Percentiles rank a stretch among this genome's conserved stretches.
Evolutionary conservation across 2,888 invertebrate genomes (phyloP).

Genomic region (Drosophila parthenogenetica): DNA sequence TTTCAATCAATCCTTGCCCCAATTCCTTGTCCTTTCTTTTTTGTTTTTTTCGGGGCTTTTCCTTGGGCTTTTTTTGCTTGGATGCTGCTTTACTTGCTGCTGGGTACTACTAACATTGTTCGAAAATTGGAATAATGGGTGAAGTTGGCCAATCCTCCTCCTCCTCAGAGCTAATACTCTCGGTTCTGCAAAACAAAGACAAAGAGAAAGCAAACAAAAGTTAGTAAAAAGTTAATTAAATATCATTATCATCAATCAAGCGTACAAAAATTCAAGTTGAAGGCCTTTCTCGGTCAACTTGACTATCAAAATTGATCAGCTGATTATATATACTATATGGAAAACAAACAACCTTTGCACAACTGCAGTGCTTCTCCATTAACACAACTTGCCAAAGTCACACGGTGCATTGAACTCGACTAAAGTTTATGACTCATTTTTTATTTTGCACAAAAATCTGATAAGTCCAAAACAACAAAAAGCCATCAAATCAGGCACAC

Average conservation of each 20-base stretch:
- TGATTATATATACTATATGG: constrained; percentile 30
- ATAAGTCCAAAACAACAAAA: constrained; percentile 42
- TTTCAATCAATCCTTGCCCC: constrained; percentile 27
- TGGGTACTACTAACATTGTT: constrained; percentile 84
- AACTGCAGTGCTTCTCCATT: constrained; percentile 42
- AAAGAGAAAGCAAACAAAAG: neutral
- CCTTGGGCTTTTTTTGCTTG: constrained; percentile 40
- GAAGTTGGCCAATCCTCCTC: constrained; percentile 88
- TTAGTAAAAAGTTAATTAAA: constrained; percentile 12
- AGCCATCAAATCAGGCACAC: constrained; percentile 26
- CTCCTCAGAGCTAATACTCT: constrained; percentile 87
- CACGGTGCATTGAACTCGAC: constrained; percentile 68
- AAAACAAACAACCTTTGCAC: constrained; percentile 45
- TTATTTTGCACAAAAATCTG: constrained; percentile 23
- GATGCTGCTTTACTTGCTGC: constrained; percentile 51
- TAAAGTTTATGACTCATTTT: constrained; percentile 54
- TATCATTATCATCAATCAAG: constrained; percentile 25
- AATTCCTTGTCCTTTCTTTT: constrained; percentile 23
- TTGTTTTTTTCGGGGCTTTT: constrained; percentile 26
- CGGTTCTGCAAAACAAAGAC: constrained; percentile 86
- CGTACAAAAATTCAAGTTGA: constrained; percentile 53
- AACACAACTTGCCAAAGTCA: constrained; percentile 30
- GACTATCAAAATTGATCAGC: constrained; percentile 32
- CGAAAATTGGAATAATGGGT: constrained; percentile 87
- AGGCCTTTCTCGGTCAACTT: constrained; percentile 40